Conservation (phyloP, 2,113 vertebrate species). For the Tursiops truncatus region DNA sequence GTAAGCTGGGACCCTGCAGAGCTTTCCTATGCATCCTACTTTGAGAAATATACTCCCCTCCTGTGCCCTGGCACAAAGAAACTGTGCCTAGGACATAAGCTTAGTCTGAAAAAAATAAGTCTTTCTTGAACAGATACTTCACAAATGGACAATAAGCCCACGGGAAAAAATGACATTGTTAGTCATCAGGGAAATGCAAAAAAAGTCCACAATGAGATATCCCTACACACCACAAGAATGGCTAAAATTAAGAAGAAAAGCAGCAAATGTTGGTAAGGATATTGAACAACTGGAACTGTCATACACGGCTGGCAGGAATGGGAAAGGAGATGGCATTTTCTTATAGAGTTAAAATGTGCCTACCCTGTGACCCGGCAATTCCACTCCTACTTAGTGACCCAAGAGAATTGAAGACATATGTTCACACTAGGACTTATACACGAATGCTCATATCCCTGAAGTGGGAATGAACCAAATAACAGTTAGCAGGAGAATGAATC, state of each 20-base stretch:
- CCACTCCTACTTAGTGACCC: background rate
- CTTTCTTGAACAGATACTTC: background rate
- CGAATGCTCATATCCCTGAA: background rate
- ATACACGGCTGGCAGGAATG: background rate
- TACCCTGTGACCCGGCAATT: conserved; percentile 24
- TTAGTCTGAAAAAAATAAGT: background rate
- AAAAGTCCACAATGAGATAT: background rate
- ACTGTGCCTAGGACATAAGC: background rate
- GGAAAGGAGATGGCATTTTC: background rate
- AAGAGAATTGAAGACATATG: conserved; percentile 19
- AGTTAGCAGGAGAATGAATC: background rate
- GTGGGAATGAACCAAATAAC: background rate
- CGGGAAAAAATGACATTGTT: background rate
- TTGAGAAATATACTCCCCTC: background rate
- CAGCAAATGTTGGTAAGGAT: conserved; percentile 24
- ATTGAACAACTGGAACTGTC: background rate
- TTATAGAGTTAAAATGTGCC: conserved; percentile 15
- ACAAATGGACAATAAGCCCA: background rate
- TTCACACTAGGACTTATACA: background rate
- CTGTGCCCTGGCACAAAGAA: background rate
- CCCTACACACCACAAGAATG: background rate
- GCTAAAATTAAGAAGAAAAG: conserved; percentile 53
- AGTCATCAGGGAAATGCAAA: conserved; percentile 36
- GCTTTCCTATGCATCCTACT: background rate
- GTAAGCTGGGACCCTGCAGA: background rate